phyloP scores from a whole-genome alignment of 2,888 invertebrate species.

The Stegophylla sp. region DNA sequence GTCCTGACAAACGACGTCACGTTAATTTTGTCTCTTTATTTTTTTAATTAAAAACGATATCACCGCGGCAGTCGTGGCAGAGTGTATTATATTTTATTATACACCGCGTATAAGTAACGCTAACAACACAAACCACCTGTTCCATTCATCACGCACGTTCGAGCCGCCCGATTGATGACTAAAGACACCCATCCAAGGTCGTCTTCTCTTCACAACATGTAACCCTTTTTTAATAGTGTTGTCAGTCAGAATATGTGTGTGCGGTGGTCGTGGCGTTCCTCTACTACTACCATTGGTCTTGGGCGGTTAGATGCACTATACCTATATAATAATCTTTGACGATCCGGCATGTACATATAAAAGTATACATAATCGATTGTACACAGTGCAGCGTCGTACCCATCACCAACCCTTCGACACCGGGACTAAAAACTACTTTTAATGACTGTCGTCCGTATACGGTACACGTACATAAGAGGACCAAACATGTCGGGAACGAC shows the following conservation, averaged over 20 bases:
- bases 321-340: too few species aligned
- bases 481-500: too few species aligned
- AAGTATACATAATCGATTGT: not conserved
- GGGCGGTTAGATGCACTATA: not conserved
- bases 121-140: slow-evolving; percentile 9
- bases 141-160: slow-evolving; percentile 43
- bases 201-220: slow-evolving; percentile 20
- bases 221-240: slow-evolving; percentile 54
- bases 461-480: too few species aligned
- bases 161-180: slow-evolving; percentile 32
- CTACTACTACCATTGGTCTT: not conserved
- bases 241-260: slow-evolving; percentile 35
- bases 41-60: not conserved
- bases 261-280: slow-evolving; percentile 13
- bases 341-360: too few species aligned
- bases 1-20: too few species aligned
- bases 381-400: not conserved
- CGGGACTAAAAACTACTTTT: not conserved
- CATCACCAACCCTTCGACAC: not conserved
- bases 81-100: not conserved
- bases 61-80: not conserved
- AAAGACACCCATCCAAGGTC: slow-evolving; percentile 50
- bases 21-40: too few species aligned
- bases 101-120: not conserved
- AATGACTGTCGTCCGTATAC: not conserved